Evolutionary conservation across 2,888 invertebrate genomes (phyloP).

Genomic region (Formica aserva): DNA sequence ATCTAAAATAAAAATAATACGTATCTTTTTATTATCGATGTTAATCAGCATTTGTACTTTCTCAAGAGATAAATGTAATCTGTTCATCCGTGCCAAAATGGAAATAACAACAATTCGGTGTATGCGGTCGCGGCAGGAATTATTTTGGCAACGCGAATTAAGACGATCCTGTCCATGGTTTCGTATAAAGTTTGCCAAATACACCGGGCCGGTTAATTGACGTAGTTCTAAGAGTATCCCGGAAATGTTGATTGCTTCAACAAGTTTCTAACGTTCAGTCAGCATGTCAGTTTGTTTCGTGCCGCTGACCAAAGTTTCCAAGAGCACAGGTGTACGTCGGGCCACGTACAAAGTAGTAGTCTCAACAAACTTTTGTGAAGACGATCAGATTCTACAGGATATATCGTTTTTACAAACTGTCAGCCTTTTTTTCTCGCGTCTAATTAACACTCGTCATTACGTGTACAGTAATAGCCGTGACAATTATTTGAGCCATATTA

Average conservation of each 20-base stretch:
- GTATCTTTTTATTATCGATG: not conserved
- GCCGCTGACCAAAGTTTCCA: conserved; percentile 61
- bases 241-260: conserved; percentile 75
- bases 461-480: no score
- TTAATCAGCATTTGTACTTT: not conserved
- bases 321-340: conserved; percentile 55
- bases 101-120: conserved; percentile 12
- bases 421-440: not conserved
- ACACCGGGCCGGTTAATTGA: conserved; percentile 68
- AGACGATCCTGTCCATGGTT: conserved; percentile 62
- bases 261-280: conserved; percentile 72
- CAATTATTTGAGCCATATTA: not conserved
- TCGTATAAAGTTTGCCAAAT: conserved; percentile 67
- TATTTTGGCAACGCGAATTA: conserved; percentile 68
- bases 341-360: conserved; percentile 30
- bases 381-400: conserved; percentile 50
- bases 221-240: conserved; percentile 72
- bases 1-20: not conserved
- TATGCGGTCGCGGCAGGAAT: conserved; percentile 50
- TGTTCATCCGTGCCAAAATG: not conserved
- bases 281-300: conserved; percentile 69
- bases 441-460: conserved; percentile 15
- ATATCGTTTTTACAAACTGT: conserved; percentile 10
- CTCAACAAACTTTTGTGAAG: conserved; percentile 54
- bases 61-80: not conserved